A percentile compares a stretch with the other conserved stretches of the same genome.
These are phyloP conservation scores for Rhynchopsitta pachyrhyncha DNA, from an alignment of 2,113 vertebrate species.

Conservation along the genomic window DNA sequence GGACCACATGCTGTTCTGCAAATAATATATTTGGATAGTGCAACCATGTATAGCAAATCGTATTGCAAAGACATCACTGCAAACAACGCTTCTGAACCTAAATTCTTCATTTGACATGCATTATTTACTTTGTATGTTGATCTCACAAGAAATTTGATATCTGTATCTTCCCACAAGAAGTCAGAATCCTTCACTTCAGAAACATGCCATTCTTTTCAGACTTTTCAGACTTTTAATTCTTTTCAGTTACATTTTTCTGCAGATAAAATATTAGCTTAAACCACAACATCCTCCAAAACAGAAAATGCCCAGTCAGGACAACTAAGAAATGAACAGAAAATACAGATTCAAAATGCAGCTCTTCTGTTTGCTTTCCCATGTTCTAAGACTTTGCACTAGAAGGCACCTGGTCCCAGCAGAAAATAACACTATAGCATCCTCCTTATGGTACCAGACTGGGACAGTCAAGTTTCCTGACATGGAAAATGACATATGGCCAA, in stretches of 20 bases:
- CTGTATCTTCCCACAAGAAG: background rate
- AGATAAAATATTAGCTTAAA: background rate
- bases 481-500: fast-evolving
- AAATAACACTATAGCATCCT: background rate
- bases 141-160: background rate
- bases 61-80: background rate
- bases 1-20: background rate
- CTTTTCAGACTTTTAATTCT: background rate
- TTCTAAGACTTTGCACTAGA: background rate
- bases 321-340: background rate
- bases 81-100: background rate
- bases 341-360: background rate
- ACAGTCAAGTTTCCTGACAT: background rate
- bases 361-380: background rate
- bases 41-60: background rate
- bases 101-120: background rate
- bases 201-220: background rate
- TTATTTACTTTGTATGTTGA: background rate
- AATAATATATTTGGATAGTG: background rate
- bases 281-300: background rate
- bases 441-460: background rate
- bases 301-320: background rate
- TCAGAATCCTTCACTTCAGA: background rate
- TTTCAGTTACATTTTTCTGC: background rate
- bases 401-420: background rate